Conservation (phyloP, 2,113 vertebrate genomes). For the Cavia porcellus region DNA sequence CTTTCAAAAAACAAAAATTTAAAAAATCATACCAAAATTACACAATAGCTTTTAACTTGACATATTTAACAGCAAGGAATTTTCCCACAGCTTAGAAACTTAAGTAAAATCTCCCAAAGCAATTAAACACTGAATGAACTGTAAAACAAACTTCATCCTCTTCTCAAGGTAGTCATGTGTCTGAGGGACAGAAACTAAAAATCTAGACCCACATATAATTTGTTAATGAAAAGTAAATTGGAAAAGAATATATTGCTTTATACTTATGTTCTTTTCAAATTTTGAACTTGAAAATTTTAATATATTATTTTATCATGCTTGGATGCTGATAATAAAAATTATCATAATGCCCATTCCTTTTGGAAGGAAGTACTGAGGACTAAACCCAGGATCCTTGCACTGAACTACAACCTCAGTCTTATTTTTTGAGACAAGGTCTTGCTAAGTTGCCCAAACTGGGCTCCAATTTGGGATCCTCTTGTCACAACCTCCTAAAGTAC, state of each 20-base stretch:
- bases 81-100: slow-evolving; percentile 28
- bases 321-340: slow-evolving; percentile 52
- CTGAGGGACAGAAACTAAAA: slow-evolving; percentile 31
- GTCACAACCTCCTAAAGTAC: neutral
- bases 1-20: neutral
- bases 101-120: slow-evolving; percentile 23
- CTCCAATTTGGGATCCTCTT: neutral
- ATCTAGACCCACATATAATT: slow-evolving; percentile 18
- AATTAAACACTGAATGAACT: slow-evolving; percentile 49
- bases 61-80: slow-evolving; percentile 28
- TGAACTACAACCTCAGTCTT: neutral
- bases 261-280: neutral
- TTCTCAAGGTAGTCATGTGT: slow-evolving; percentile 28
- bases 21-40: neutral
- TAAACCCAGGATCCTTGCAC: neutral
- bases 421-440: neutral
- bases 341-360: neutral
- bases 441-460: neutral
- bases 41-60: slow-evolving; percentile 47
- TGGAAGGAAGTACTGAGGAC: neutral
- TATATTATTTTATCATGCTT: slow-evolving; percentile 24
- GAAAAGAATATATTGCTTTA: neutral
- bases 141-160: slow-evolving; percentile 41
- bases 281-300: slow-evolving; percentile 52
- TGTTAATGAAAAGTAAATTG: slow-evolving; percentile 44